These are phyloP conservation scores for Parelbella ahira DNA, from an alignment of 2,888 invertebrate genomes.

Conservation along the genomic window DNA sequence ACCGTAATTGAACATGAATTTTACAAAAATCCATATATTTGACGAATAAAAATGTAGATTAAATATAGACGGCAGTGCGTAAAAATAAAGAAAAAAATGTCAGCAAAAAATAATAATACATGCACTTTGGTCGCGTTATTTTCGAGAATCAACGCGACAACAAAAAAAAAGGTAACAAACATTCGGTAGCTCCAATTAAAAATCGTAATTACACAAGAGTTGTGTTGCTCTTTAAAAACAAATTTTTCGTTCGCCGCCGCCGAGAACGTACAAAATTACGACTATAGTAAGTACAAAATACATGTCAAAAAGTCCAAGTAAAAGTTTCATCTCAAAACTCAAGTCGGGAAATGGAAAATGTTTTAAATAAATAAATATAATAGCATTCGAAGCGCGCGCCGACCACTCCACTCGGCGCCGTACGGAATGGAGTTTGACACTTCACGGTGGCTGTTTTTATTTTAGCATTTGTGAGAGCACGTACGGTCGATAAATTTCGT, in stretches of 20 bases:
- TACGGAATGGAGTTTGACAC: slow-evolving; percentile 53
- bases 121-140: too few species aligned
- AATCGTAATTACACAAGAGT: slow-evolving; percentile 17
- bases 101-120: too few species aligned
- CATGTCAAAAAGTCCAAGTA: slow-evolving; percentile 21
- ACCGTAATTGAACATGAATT: too few species aligned
- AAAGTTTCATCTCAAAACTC: slow-evolving; percentile 18
- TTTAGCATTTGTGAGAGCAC: slow-evolving; percentile 52
- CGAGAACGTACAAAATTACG: slow-evolving; percentile 11
- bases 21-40: too few species aligned
- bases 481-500: slow-evolving; percentile 69
- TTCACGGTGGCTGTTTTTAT: slow-evolving; percentile 56
- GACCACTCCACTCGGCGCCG: slow-evolving; percentile 29
- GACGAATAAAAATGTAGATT: too few species aligned
- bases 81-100: too few species aligned
- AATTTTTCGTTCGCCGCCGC: slow-evolving; percentile 15
- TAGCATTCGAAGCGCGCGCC: slow-evolving; percentile 22
- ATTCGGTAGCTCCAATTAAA: slow-evolving; percentile 18
- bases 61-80: too few species aligned
- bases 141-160: slow-evolving; percentile 3
- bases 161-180: slow-evolving; percentile 9
- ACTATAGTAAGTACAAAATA: slow-evolving; percentile 13
- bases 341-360: slow-evolving; percentile 19
- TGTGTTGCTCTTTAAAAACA: slow-evolving; percentile 17
- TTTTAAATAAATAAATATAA: slow-evolving; percentile 25